Evolutionary conservation across 2,888 invertebrate species (phyloP), one percentile per base, ranked within the genome.

Genomic region (Xanthia icteritia): DNA sequence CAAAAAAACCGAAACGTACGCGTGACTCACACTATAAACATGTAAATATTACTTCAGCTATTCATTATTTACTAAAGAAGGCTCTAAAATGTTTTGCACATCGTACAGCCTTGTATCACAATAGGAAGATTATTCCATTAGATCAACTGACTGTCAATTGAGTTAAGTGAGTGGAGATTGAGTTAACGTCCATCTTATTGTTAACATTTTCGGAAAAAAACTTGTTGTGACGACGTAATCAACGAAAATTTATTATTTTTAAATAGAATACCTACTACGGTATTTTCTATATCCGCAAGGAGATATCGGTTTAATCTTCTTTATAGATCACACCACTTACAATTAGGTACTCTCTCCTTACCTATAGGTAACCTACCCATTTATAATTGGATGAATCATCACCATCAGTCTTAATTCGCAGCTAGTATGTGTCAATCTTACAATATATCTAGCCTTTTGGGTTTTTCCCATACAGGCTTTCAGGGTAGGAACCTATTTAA

Each of bases 101-200:
- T 54, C 56, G 39, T 54, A 60, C 73, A 82, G 58, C 82, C 86
- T 82, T 86, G 79, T 69, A 58, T 45, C 68, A 80, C 77, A 85
- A 78, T 76, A 73, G 60, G 76, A 84, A 82, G 63, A 87, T 87
- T 87, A 85, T 87, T 80, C 74, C 65, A 87, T 87, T 85, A 80
- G 39, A 70, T 72, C 61, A 67, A 70, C 60, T 73, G 67, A 79
- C 82, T 71, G 79, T 20, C 87, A 87, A 81, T 86, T 82, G 73
- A 76, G 76, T 66, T 76, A 87, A 77, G 69, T 69, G 71, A 20
- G 69, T 75, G 64, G 68, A 79, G 64, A 83, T 72, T 76, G 76
- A 82, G 69, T 76, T 77, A 72, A 70, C 73, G 58, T 68, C 67
- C 60, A 75, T 77, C 74, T 64, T 73, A 68, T 66, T 63, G 64